phyloP scores from a whole-genome alignment of 2,113 vertebrate genomes.

The Galbula dea region DNA sequence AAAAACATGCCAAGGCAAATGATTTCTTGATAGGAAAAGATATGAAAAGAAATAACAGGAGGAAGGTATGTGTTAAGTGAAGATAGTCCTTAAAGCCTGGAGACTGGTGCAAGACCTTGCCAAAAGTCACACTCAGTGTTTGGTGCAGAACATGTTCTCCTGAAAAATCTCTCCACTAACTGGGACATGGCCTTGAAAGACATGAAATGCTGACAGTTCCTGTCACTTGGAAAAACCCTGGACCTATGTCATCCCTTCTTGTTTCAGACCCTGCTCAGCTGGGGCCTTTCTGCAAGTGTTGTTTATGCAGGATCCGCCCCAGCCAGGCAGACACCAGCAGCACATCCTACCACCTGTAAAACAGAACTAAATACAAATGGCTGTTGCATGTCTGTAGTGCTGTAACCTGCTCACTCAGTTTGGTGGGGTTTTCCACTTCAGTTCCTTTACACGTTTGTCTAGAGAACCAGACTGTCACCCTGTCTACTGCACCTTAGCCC shows the following conservation, averaged over 20 bases:
- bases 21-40: conserved; percentile 65
- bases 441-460: neutral
- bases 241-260: neutral
- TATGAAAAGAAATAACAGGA: conserved; percentile 1
- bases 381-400: fast-evolving
- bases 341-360: neutral
- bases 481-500: neutral
- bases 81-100: neutral
- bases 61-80: neutral
- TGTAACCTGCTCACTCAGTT: neutral
- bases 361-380: neutral
- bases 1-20: conserved; percentile 61
- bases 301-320: fast-evolving
- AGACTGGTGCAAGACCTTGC: neutral
- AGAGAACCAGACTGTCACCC: neutral
- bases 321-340: neutral
- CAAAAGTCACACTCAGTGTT: neutral
- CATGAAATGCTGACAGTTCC: neutral
- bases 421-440: neutral
- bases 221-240: neutral
- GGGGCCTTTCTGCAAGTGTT: neutral
- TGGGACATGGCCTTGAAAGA: neutral
- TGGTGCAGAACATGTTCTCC: neutral
- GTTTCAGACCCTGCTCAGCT: neutral
- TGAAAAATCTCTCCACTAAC: neutral